Conservation (phyloP, 2,888 invertebrate genomes). For the Zeuzera pyrina region DNA sequence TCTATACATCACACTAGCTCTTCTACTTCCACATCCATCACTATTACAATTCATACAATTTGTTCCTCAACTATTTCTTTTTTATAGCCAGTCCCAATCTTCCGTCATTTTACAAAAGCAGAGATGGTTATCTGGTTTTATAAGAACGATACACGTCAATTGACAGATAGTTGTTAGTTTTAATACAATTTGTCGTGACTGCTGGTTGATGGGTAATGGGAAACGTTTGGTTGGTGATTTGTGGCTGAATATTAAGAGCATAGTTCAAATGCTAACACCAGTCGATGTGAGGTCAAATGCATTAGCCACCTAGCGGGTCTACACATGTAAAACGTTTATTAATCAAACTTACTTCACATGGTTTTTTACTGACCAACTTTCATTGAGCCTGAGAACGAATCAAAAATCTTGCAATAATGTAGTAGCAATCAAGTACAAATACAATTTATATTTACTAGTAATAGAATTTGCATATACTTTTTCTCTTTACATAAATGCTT, state of each 20-base stretch:
- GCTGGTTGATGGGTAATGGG: conserved; percentile 58
- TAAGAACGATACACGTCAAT: no score
- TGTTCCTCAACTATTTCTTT: no score
- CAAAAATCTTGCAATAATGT: background rate
- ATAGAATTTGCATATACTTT: background rate
- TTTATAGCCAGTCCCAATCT: no score
- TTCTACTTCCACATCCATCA: conserved; percentile 27
- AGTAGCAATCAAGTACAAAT: background rate
- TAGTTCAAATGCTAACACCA: conserved; percentile 63
- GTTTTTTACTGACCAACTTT: conserved; percentile 25
- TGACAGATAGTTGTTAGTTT: conserved; percentile 54
- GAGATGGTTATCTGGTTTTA: no score
- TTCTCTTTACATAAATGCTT: background rate
- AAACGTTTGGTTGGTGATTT: conserved; percentile 56
- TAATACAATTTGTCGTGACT: conserved; percentile 68
- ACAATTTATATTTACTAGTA: background rate
- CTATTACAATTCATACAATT: conserved; percentile 21
- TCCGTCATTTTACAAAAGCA: no score
- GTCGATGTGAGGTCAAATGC: conserved; percentile 61
- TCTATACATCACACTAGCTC: conserved; percentile 49
- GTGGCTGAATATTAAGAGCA: conserved; percentile 60
- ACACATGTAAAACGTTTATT: conserved; percentile 51
- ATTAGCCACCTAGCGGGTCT: conserved; percentile 67
- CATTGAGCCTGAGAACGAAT: conserved; percentile 12
- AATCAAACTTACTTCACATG: conserved; percentile 38